phyloP scores from a whole-genome alignment of 2,888 invertebrate genomes.

The Meteorus cinctellus region DNA sequence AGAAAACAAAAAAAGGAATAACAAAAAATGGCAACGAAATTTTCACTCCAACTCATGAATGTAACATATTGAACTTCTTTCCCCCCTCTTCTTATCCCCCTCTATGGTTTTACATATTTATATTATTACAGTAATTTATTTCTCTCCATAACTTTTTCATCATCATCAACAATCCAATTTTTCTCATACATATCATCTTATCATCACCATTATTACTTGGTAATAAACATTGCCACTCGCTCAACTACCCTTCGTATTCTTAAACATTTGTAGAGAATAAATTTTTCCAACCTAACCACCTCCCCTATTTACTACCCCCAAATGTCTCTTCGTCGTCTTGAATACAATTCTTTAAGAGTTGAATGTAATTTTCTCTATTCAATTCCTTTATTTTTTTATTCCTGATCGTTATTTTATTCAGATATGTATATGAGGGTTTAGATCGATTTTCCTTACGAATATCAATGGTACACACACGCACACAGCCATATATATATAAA shows the following conservation, averaged over 20 bases:
- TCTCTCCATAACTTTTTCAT: background rate
- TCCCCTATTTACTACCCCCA: too few relatives aligned
- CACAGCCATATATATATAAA: background rate
- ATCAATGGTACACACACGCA: background rate
- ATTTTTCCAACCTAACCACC: background rate
- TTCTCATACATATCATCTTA: too few relatives aligned
- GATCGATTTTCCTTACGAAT: constrained; percentile 31
- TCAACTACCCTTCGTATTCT: background rate
- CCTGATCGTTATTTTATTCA: constrained; percentile 40
- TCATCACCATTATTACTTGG: background rate
- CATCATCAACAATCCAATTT: constrained; percentile 1
- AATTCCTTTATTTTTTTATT: constrained; percentile 27
- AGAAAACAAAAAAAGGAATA: background rate
- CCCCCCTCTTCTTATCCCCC: background rate
- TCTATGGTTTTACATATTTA: background rate
- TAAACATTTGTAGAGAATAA: background rate
- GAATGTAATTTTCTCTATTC: constrained; percentile 20
- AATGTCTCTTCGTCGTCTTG: background rate
- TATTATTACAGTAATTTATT: background rate
- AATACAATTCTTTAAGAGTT: background rate
- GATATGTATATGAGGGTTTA: background rate
- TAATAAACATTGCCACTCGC: background rate
- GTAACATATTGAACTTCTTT: background rate
- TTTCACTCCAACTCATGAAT: background rate
- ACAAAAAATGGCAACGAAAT: background rate